Evolutionary conservation across 1,140 invertebrate genomes (phyloP), one percentile per base, ranked within the genome.

Genomic region (Holotrichia oblita): DNA sequence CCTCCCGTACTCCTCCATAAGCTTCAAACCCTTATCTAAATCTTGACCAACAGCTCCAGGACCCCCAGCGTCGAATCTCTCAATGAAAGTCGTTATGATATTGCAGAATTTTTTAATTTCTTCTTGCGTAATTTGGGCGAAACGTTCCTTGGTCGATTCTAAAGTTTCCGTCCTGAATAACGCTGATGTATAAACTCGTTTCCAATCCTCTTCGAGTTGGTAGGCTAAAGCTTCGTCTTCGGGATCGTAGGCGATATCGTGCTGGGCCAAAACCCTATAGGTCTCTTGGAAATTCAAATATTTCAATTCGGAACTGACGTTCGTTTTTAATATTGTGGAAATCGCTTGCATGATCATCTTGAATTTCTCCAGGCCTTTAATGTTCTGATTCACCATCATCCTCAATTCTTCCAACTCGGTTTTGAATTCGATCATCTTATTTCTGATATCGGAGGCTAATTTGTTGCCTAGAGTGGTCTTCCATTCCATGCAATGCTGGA

Each of bases 301-400:
- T 80, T 91, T 89, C 20, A 96, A 90, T 86, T 95, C 95, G 3
- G 93, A 91, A 77, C 93, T 91, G 34, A 96, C 88, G 3, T 93
- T 93, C 82, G 92, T 90, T 42, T 91, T 89, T 82, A 93, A 93
- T 55, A 97, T 91, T 42, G 91, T 90, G 6, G 91, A 88, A 76
- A 98, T 96, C 0, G 93, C 93, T 82, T 92, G 91, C 90, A 97
- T 93, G 0, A 97, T 93, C 82, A 91, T 88, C 87, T 96, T 97
- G 81, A 97, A 94, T 79, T 94, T 91, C 77, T 95, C 93, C 10
- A 97, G 86, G n/a, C 92, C 92, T 80, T 91, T 93, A 10, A 95
- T 93, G 41, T 92, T 91, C 82, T 91, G 89, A 81, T 94, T 91
- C 17, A 95, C 88, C 78, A 93, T 91, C 76, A 82, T 87, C 40